These are phyloP conservation scores for Brachionus koreanus DNA, from an alignment of 1,140 invertebrate genomes.

Conservation along the genomic window DNA sequence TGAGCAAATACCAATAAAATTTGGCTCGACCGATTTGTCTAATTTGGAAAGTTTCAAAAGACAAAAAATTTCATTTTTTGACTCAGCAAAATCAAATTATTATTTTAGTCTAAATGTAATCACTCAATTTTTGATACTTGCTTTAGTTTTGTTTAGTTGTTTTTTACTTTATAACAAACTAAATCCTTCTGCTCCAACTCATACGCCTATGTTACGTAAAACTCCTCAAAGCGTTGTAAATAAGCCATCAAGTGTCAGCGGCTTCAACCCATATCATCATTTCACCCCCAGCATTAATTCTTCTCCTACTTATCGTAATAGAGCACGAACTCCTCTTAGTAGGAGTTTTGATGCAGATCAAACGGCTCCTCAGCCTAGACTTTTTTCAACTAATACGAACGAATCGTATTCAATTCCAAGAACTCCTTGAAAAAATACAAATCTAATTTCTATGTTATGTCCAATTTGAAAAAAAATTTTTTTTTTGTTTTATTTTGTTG, in stretches of 20 bases:
- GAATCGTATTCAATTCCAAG: not conserved
- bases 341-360: not conserved
- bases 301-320: not conserved
- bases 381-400: not conserved
- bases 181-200: not conserved
- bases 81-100: not conserved
- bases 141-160: not conserved
- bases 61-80: not conserved
- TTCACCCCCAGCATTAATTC: not conserved
- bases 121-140: not conserved
- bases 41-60: not conserved
- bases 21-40: not conserved
- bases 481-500: no score
- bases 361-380: not conserved
- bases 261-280: not conserved
- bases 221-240: not conserved
- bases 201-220: not conserved
- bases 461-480: no score
- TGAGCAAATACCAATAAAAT: constrained; percentile 1
- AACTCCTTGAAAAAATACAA: not conserved
- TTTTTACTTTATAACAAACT: not conserved
- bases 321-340: not conserved
- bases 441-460: not conserved
- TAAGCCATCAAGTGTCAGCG: not conserved
- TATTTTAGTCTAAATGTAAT: not conserved